Evolutionary conservation across 2,797 vertebrate species (phyloP), one percentile per base, ranked within the genome.

Genomic region (Zonotrichia albicollis): DNA sequence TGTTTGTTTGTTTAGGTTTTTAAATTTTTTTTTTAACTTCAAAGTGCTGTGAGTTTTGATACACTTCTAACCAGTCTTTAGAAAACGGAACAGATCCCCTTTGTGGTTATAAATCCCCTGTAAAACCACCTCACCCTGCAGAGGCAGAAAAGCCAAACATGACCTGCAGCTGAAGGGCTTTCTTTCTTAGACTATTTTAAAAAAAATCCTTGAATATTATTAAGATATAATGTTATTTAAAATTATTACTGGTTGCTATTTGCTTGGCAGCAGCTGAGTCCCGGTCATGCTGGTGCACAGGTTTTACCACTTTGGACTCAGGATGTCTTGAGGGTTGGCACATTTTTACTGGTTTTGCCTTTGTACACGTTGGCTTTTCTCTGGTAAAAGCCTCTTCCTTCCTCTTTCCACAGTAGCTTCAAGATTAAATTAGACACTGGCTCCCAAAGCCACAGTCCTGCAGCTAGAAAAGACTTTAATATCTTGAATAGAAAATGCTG

Each of bases 361-460:
- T 75, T 84, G 62, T 54, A 15, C 57, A 11, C 0, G 0, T 45
- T 84, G 87, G 74, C 21, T 83, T 81, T 93, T 84, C 70, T 83
- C 45, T 62, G 84, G 60, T 74, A 91, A 66, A 87, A 76, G 43
- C 23, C 57, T 88, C 84, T 96, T 95, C 90, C 94, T 96, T 97
- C 92, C 95, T 96, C 95, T 96, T 97, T 97, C 89, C 42, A 14
- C 2, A 6, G 78, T 29, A 94, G 34, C 51, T 60, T 83, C 15
- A 51, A 87, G 46, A 81, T 15, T 18, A 95, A 96, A 91, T 84
- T 58, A 95, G 83, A 29, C 23, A 9, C 48, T 85, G 6, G 0
- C 51, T 92, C 45, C 76, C 61, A 62, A 86, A 62, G 42, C 72
- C 87, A 51, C 75, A 81, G 23, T 75, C 57, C 38, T 12, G 10